Evolutionary conservation across 2,797 vertebrate species (phyloP).

Genomic region (Siniperca obscura): DNA sequence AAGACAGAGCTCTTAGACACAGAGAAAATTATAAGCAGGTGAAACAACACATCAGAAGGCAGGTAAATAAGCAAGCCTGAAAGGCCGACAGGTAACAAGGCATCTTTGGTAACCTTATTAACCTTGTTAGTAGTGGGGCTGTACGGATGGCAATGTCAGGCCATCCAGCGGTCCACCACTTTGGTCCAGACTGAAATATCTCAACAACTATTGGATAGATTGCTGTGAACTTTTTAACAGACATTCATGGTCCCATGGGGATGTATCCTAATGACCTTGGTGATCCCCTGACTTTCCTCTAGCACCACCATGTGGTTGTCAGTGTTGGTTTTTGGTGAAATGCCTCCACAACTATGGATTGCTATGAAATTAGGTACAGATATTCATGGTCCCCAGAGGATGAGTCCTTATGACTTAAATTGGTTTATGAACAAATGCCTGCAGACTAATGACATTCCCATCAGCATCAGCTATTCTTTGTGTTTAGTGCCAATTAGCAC

Average conservation of each 20-base stretch:
- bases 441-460: background rate
- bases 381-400: background rate
- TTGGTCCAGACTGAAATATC: background rate
- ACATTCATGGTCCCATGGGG: background rate
- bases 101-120: background rate
- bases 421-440: background rate
- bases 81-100: background rate
- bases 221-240: background rate
- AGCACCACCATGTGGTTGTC: background rate
- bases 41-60: constrained; percentile 11
- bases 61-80: background rate
- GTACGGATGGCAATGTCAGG: background rate
- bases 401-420: background rate
- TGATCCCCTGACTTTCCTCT: background rate
- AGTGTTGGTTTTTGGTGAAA: background rate
- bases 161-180: background rate
- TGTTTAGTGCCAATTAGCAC: background rate
- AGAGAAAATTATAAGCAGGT: background rate
- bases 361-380: background rate
- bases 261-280: background rate
- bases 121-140: background rate
- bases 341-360: background rate
- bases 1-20: constrained; percentile 11
- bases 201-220: background rate
- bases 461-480: no score